Conservation (phyloP, 2,113 vertebrate species). For the Sterrhoptilus dennistouni region DNA sequence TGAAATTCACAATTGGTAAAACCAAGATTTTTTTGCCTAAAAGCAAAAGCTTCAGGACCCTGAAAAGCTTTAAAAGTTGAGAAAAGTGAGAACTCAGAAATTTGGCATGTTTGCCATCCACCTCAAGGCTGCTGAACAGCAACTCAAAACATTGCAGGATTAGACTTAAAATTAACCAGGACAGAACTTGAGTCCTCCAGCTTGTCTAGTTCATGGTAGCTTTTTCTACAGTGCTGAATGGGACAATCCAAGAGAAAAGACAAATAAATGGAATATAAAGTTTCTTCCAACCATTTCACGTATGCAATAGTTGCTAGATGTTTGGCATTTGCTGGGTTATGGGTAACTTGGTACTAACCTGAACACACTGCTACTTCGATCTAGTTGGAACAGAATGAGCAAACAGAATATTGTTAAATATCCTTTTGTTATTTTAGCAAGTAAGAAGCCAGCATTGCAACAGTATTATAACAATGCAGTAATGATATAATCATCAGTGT, state of each 20-base stretch:
- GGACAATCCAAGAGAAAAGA: neutral
- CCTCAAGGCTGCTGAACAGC: neutral
- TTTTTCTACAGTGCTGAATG: neutral
- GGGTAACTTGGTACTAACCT: neutral
- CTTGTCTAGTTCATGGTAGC: neutral
- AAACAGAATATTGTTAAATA: neutral
- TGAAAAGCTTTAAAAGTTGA: neutral
- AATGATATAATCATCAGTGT: neutral
- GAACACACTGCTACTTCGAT: fast-evolving
- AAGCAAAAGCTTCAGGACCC: neutral
- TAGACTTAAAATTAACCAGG: neutral
- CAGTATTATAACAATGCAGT: neutral
- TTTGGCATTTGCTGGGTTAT: neutral
- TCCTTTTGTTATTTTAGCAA: neutral
- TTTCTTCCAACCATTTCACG: neutral
- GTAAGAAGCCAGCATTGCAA: neutral
- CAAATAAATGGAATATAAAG: neutral
- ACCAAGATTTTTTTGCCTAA: neutral
- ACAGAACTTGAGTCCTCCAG: neutral
- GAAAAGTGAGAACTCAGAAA: neutral
- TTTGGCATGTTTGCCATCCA: neutral
- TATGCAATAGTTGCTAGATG: neutral
- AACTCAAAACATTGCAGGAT: neutral
- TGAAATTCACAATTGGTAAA: neutral
- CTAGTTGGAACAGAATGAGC: neutral